Base-by-base conservation (phyloP, 2,113 vertebrate species). In the Sebastes schlegelii region DNA sequence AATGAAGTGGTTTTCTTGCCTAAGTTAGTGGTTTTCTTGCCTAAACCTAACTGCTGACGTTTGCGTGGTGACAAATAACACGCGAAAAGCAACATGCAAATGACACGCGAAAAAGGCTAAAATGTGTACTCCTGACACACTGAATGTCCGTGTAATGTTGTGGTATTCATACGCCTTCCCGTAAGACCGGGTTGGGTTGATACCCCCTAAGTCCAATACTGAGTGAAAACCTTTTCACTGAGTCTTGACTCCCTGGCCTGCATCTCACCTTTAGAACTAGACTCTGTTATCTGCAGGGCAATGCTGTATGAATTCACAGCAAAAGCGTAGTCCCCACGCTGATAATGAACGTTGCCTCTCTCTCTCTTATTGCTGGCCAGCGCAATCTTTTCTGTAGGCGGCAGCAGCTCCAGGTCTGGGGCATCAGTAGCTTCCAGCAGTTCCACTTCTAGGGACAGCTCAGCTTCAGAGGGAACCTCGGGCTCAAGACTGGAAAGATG, bases 241-340 rank as follows among this genome's bases (percentile, higher is more conserved):
- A 48, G 21, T 12, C 10, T 8, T 6, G 6, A 42, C 11, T 26
- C 7, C 2, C 12, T 60, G 23, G 40, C 4, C 8, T 17, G 21
- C 7, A 4, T 6, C 86, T 91, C 75, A 99, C 98, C 98, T 99
- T 97, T 99, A 3, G 97, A 97, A 84, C 93, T 97, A 42, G 97
- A 97, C 48, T 96, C 92, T 0, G 97, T 95, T 78, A 97, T 94
- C 89, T 97, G 97, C 91, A 99, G 95, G 42, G 97, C 98, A 0
- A 98, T 95, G 91, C 97, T 96, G 0, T 99, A 99, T 0, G 98
- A 99, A 91, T 97, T 98, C 85, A 98, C 95, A 4, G 98, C 98
- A 85, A 97, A 95, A 48, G 98, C 95, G 0, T 97, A 99, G 83
- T 99, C 97, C 0, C 93, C 96, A 0, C 95, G 96, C 90, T 99